phyloP scores from a whole-genome alignment of 2,797 vertebrate genomes.

The Characodon lateralis region DNA sequence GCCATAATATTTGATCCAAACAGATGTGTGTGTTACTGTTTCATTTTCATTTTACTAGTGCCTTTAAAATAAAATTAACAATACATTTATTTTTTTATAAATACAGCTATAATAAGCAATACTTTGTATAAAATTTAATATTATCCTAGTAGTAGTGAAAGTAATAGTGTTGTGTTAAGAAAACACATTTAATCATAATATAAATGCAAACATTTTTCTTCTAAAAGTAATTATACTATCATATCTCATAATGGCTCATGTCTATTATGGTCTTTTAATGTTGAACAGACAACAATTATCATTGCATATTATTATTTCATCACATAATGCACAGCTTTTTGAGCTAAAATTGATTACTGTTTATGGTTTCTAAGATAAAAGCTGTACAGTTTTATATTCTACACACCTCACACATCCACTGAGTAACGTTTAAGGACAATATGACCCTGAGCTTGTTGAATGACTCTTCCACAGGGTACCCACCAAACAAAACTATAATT shows the following conservation, averaged over 20 bases:
- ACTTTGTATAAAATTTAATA: background rate
- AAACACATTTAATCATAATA: background rate
- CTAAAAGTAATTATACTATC: background rate
- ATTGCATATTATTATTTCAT: background rate
- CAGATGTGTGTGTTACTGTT: background rate
- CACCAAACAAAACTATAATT: conserved; percentile 30
- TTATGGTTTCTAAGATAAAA: background rate
- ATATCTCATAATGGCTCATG: background rate
- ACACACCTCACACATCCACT: conserved; percentile 88
- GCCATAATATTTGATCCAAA: background rate
- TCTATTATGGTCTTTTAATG: background rate
- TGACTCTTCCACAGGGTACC: conserved; percentile 82
- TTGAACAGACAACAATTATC: background rate
- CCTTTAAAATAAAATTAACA: background rate
- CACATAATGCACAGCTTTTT: background rate
- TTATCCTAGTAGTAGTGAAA: background rate
- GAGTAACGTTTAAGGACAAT: conserved; percentile 90
- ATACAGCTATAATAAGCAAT: background rate
- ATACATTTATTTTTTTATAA: background rate
- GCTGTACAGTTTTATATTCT: conserved; percentile 69
- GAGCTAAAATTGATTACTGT: background rate
- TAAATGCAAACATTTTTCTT: background rate
- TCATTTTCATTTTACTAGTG: background rate
- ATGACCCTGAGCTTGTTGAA: conserved; percentile 85
- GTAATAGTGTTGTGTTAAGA: background rate